phyloP scores from a whole-genome alignment of 2,888 invertebrate species.

The Caenorhabditis sinica region DNA sequence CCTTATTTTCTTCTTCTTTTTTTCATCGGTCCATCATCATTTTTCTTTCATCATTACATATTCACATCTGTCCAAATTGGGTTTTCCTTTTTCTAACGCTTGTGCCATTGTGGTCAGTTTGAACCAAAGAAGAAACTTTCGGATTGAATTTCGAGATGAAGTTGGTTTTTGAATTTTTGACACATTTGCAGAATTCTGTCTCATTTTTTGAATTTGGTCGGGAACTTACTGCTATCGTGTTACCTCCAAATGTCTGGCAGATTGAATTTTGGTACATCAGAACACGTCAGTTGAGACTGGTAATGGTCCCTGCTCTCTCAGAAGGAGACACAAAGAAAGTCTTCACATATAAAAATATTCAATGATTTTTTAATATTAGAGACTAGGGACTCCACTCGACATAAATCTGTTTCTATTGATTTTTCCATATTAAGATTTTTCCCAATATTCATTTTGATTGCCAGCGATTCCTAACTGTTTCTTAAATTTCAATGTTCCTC shows the following conservation, averaged over 20 bases:
- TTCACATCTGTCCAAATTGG: slow-evolving; percentile 43
- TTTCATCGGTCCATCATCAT: neutral
- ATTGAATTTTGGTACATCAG: slow-evolving; percentile 10
- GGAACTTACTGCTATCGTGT: neutral
- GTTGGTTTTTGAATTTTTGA: too few species aligned
- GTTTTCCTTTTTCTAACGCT: slow-evolving; percentile 18
- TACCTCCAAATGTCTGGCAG: neutral
- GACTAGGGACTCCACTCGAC: too few species aligned
- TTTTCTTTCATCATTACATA: slow-evolving; percentile 43
- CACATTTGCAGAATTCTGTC: slow-evolving; percentile 7
- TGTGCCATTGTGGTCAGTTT: slow-evolving; percentile 30
- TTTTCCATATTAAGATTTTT: neutral
- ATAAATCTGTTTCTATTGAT: too few species aligned
- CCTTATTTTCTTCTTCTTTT: slow-evolving; percentile 17
- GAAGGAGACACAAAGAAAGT: too few species aligned
- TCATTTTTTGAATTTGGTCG: neutral
- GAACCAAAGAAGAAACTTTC: slow-evolving; percentile 7
- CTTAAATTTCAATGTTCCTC: slow-evolving; percentile 22
- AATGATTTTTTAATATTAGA: too few species aligned
- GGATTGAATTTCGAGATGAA: neutral
- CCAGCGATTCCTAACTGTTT: too few species aligned
- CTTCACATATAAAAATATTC: too few species aligned
- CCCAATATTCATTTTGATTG: neutral
- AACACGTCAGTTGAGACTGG: slow-evolving; percentile 12
- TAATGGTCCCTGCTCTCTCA: too few species aligned